phyloP scores from a whole-genome alignment of 2,113 vertebrate species.

The Myrmecophaga tridactyla region DNA sequence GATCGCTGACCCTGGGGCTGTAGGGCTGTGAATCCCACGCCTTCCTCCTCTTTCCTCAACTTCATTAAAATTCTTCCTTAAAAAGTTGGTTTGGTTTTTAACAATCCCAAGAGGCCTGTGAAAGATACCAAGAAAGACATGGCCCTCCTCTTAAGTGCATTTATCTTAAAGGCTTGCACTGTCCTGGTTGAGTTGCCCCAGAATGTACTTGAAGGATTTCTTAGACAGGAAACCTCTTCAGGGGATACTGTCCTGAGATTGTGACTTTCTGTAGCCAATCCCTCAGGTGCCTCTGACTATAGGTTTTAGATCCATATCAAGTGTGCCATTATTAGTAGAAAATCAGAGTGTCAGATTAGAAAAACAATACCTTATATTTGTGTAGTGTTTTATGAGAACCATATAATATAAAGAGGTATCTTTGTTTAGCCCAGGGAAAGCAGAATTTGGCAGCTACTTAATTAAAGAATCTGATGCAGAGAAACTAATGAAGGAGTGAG shows the following conservation, averaged over 20 bases:
- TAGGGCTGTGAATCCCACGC: neutral
- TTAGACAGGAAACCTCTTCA: neutral
- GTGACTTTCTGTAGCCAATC: neutral
- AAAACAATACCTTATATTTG: neutral
- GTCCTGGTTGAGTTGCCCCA: neutral
- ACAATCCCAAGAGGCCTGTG: neutral
- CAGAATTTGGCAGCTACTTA: neutral
- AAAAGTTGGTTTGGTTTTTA: neutral
- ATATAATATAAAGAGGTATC: too few species aligned
- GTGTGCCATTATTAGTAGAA: neutral
- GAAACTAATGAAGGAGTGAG: neutral
- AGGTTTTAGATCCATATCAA: neutral
- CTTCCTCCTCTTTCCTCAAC: neutral
- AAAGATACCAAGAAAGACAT: neutral
- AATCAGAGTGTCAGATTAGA: neutral
- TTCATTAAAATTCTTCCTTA: neutral
- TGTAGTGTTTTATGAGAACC: neutral
- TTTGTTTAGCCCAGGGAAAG: neutral
- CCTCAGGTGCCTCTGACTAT: neutral
- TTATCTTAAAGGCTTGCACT: neutral
- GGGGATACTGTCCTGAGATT: neutral
- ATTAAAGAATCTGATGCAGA: neutral
- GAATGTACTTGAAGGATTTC: neutral
- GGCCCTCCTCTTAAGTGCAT: neutral
- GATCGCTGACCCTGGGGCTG: neutral